Evolutionary conservation across 2,113 vertebrate species (phyloP), one percentile per base, ranked within the genome.

Genomic region (Panthera leo): DNA sequence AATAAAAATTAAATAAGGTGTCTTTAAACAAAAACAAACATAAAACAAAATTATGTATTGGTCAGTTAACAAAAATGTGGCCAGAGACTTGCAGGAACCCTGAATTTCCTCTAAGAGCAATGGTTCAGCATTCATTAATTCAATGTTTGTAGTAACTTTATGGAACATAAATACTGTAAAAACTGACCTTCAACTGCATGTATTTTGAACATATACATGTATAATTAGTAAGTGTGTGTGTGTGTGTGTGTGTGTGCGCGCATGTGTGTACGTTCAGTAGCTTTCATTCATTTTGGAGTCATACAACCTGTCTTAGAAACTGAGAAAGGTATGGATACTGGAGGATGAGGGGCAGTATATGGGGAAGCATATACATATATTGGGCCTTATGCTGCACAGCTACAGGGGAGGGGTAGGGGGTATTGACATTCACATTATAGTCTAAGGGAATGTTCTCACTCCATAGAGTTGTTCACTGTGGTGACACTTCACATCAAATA

Each of bases 21-120:
- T 78, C 80, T 90, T 89, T 76, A 84, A 94, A 67, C 36, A 75
- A 76, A 96, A 97, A 76, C 48, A 51, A 75, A 79, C 5, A 75
- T 25, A 39, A 71, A 82, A 71, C n/a, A 90, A 89, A 61, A 14
- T 70, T 84, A 84, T 42, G 13, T 79, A 31, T 55, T 84, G 5
- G 67, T 76, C 88, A 86, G 25, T 89, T 53, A 87, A 71, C 18
- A 79, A 96, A 86, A 95, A 67, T 75, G 36, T 61, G 34, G 51
- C 5, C 51, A 61, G 83, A 94, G 39, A 53, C 75, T 92, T 58
- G 5, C 1, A 85, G 67, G 31, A 94, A 91, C 8, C 11, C 6
- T 39, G 2, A 16, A 70, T 73, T 63, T 67, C 21, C 67, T 34
- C 11, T 45, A 92, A 42, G 78, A 95, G 27, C 18, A 67, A 31